phyloP scores from a whole-genome alignment of 2,113 vertebrate species.

The Malurus cyaneus region DNA sequence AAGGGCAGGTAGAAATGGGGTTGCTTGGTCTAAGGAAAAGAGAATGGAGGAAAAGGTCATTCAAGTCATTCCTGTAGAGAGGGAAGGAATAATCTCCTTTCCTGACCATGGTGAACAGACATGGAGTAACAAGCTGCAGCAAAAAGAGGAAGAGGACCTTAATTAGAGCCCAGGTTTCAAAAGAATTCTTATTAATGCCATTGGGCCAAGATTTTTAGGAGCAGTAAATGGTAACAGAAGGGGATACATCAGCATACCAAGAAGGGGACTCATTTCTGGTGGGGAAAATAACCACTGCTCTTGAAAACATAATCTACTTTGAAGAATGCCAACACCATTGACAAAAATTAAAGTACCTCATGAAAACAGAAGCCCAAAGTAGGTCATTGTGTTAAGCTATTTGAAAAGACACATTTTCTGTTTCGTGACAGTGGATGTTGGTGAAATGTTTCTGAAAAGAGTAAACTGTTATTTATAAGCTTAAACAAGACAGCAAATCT shows the following conservation, averaged over 20 bases:
- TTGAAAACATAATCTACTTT: not conserved
- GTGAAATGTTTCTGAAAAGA: not conserved
- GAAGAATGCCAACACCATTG: not conserved
- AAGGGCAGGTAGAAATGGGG: not conserved
- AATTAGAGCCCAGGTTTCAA: not conserved
- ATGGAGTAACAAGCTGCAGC: fast-evolving
- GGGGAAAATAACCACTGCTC: not conserved
- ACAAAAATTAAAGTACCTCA: not conserved
- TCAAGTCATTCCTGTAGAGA: not conserved
- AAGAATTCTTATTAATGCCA: not conserved
- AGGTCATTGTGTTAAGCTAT: not conserved
- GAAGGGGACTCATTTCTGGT: not conserved
- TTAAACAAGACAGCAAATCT: not conserved
- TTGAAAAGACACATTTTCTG: not conserved
- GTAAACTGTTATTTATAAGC: not conserved
- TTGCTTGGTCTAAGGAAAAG: not conserved
- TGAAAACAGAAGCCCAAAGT: not conserved
- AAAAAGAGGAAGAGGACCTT: not conserved
- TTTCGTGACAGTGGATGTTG: not conserved
- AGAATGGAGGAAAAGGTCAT: not conserved
- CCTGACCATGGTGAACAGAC: not conserved
- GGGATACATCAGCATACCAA: fast-evolving
- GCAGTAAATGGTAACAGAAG: not conserved
- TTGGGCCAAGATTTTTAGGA: not conserved
- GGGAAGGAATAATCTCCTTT: not conserved